Conservation (phyloP, 2,888 invertebrate species). For the Spicauda simplicius region DNA sequence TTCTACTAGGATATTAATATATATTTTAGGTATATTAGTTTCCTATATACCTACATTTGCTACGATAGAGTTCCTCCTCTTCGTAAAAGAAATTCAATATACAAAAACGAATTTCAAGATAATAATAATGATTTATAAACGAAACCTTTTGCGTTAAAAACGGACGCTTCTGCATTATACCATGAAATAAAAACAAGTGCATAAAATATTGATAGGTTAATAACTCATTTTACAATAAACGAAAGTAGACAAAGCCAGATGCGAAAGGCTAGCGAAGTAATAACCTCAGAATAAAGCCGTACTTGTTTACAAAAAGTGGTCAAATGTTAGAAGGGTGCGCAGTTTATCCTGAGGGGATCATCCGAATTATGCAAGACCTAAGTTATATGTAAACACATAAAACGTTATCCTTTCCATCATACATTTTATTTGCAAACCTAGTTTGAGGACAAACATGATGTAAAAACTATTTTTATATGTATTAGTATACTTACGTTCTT, state of each 20-base stretch:
- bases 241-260: neutral
- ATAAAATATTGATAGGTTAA: too few species aligned
- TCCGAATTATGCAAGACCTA: neutral
- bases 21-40: too few species aligned
- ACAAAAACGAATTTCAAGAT: too few species aligned
- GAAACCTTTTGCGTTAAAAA: too few species aligned
- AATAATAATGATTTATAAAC: too few species aligned
- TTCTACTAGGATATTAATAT: too few species aligned
- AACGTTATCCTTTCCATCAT: neutral
- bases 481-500: too few species aligned
- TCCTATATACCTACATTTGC: too few species aligned
- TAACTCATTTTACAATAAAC: neutral
- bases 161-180: too few species aligned
- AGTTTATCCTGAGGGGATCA: neutral
- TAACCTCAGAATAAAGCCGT: neutral
- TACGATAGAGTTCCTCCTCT: too few species aligned
- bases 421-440: neutral
- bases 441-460: neutral
- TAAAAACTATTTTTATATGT: neutral
- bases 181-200: too few species aligned
- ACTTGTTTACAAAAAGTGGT: neutral
- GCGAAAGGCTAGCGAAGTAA: neutral
- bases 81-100: too few species aligned
- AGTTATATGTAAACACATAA: constrained; percentile 1
- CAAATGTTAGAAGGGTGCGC: neutral